phyloP scores from a whole-genome alignment of 2,797 vertebrate genomes.

The Gorsachius magnificus region DNA sequence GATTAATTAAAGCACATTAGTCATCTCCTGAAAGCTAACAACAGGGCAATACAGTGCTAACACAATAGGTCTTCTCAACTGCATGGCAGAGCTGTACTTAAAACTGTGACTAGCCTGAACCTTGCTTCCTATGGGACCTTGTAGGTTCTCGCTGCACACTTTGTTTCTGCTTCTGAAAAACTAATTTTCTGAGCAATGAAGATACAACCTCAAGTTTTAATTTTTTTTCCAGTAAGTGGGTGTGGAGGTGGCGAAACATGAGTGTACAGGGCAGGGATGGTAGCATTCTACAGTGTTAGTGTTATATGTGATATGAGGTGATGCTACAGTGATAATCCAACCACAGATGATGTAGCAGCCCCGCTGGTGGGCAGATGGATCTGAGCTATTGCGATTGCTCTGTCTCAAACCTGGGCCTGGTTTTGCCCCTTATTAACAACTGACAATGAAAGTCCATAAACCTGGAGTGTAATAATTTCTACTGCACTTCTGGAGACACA shows the following conservation, averaged over 20 bases:
- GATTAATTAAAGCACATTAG: conserved; percentile 47
- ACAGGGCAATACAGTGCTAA: neutral
- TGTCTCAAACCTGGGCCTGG: neutral
- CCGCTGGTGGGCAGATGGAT: neutral
- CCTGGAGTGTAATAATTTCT: neutral
- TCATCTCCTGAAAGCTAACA: conserved; percentile 26
- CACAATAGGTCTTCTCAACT: neutral
- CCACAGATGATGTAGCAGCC: neutral
- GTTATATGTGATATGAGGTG: neutral
- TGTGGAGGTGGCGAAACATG: neutral
- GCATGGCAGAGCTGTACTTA: neutral
- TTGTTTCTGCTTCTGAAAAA: conserved; percentile 3
- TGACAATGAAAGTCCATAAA: neutral
- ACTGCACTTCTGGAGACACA: neutral
- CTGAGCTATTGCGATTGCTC: neutral
- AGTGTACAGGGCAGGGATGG: neutral
- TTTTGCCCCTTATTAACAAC: neutral
- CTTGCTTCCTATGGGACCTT: neutral
- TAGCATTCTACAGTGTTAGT: neutral
- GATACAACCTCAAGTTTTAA: neutral
- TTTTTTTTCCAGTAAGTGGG: neutral
- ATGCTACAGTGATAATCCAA: neutral
- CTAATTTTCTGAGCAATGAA: neutral
- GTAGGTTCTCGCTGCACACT: neutral
- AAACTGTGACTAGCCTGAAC: neutral